These are phyloP conservation scores for Gambusia holbrooki DNA, from an alignment of 2,113 vertebrate species.

Conservation along the genomic window DNA sequence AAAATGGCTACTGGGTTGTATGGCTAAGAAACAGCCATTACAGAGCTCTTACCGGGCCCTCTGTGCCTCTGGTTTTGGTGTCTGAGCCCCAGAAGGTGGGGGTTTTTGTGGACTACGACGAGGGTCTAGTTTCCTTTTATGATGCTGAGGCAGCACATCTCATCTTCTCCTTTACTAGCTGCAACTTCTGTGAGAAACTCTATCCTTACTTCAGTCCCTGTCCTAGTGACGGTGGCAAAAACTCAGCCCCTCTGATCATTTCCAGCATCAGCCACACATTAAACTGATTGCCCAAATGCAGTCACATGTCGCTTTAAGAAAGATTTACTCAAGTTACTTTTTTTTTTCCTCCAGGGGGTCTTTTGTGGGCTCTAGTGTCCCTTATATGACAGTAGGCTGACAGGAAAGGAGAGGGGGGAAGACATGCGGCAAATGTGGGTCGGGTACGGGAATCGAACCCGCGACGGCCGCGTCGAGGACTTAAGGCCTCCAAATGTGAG, in stretches of 20 bases:
- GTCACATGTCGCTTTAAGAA: no score
- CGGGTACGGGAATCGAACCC: no score
- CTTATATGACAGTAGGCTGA: no score
- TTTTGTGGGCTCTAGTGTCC: no score
- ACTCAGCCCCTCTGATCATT: conserved; percentile 9
- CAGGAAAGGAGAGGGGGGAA: no score
- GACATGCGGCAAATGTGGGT: no score
- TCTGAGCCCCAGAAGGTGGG: conserved; percentile 1
- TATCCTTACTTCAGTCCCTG: conserved; percentile 19
- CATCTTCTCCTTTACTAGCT: conserved; percentile 14
- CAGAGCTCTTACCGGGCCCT: neutral
- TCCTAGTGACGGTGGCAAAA: conserved; percentile 11
- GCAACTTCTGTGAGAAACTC: conserved; percentile 2
- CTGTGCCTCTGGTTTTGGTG: neutral
- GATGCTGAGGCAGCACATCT: conserved; percentile 10
- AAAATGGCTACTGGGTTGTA: conserved; percentile 11
- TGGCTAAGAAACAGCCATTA: neutral
- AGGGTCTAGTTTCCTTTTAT: conserved; percentile 19
- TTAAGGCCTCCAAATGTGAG: no score
- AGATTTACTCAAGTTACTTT: no score
- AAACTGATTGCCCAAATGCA: neutral
- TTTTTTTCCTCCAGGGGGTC: no score
- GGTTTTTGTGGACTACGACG: conserved; percentile 7
- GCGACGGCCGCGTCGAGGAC: no score
- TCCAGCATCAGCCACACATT: neutral